Conservation (phyloP, 2,888 invertebrate genomes). For the Rhagonycha fulva region DNA sequence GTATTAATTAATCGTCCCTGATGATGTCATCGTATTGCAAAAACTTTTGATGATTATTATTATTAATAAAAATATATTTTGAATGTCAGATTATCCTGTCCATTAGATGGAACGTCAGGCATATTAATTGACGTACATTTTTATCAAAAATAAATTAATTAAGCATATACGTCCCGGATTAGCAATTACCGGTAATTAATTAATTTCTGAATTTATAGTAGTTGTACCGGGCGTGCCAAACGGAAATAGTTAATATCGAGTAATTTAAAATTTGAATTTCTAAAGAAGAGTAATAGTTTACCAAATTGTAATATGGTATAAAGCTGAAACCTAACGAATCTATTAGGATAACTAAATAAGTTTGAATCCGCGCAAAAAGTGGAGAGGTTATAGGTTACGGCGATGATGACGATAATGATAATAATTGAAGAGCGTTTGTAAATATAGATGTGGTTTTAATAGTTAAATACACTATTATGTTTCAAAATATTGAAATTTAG, state of each 20-base stretch:
- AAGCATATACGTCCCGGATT: neutral
- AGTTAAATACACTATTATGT: constrained; percentile 22
- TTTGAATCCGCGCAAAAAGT: neutral
- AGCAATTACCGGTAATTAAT: neutral
- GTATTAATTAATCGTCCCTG: no score
- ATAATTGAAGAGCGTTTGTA: neutral
- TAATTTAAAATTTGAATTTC: no score
- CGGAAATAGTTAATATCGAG: neutral
- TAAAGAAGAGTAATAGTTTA: no score
- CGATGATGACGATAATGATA: neutral
- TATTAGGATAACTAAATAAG: neutral
- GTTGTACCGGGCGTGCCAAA: neutral
- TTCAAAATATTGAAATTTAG: constrained; percentile 34
- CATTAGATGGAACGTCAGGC: neutral
- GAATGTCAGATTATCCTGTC: neutral
- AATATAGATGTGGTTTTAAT: neutral
- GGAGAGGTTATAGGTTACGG: neutral
- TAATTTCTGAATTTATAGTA: neutral
- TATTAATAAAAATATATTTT: neutral
- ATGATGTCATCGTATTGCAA: no score
- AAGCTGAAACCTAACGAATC: neutral
- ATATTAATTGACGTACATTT: neutral
- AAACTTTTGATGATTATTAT: no score
- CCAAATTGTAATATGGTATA: no score
- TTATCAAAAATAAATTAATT: neutral